A percentile compares a stretch with the other conserved stretches of the same genome.
phyloP scores from a whole-genome alignment of 2,797 vertebrate genomes.

The Sebastes nivosus region DNA sequence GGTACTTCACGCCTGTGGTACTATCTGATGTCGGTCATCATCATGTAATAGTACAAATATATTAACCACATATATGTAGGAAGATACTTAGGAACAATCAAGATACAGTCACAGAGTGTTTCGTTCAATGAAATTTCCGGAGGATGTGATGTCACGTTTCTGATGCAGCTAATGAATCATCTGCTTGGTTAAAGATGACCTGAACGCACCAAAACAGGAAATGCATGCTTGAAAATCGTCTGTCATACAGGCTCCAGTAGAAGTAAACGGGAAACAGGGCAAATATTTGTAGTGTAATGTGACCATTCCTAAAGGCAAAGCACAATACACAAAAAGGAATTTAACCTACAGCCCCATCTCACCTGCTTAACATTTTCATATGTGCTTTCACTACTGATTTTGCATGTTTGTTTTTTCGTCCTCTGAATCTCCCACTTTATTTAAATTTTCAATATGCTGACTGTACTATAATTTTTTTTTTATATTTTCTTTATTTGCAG shows the following conservation, averaged over 20 bases:
- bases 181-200: background rate
- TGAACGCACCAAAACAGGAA: background rate
- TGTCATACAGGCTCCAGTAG: background rate
- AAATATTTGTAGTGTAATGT: background rate
- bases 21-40: constrained; percentile 69
- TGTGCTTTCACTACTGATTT: background rate
- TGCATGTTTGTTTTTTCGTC: background rate
- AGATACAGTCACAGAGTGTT: background rate
- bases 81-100: background rate
- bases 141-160: background rate
- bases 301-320: background rate
- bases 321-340: background rate
- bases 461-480: background rate
- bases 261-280: background rate
- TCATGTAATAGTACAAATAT: background rate
- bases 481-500: background rate
- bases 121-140: background rate
- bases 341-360: background rate
- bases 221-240: background rate
- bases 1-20: constrained; percentile 81
- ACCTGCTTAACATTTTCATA: background rate
- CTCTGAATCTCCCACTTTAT: background rate
- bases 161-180: background rate
- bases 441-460: background rate
- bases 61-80: background rate